phyloP scores from a whole-genome alignment of 2,888 invertebrate species.

The Drosophila affinis region DNA sequence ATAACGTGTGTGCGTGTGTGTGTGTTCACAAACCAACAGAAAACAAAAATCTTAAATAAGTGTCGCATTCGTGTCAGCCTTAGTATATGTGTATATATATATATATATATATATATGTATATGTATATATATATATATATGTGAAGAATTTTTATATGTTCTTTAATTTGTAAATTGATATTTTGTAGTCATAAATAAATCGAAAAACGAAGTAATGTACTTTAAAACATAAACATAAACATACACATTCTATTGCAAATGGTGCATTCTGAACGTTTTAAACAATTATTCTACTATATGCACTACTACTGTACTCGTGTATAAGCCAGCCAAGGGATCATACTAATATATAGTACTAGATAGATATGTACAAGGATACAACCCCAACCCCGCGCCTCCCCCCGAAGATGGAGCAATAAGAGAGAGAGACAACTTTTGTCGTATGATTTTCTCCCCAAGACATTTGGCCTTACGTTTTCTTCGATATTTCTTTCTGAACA shows the following conservation, averaged over 20 bases:
- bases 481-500: neutral
- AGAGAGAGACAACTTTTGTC: neutral
- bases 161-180: constrained; percentile 78
- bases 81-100: constrained; percentile 52
- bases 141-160: constrained; percentile 72
- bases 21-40: constrained; percentile 61
- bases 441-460: neutral
- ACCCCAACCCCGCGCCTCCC: too few species aligned
- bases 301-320: neutral
- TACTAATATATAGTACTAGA: neutral
- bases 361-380: neutral
- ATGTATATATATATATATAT: constrained; percentile 41
- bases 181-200: constrained; percentile 74
- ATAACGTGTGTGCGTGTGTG: constrained; percentile 17
- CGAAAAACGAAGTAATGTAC: constrained; percentile 36
- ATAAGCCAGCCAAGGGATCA: neutral
- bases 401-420: neutral
- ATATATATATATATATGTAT: neutral
- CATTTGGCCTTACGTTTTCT: neutral
- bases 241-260: neutral
- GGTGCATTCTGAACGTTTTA: neutral
- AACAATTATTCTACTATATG: neutral
- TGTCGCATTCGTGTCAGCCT: constrained; percentile 62
- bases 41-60: constrained; percentile 40
- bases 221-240: constrained; percentile 29